These are phyloP conservation scores for Hecatera dysodea DNA, from an alignment of 2,888 invertebrate species.

Conservation along the genomic window DNA sequence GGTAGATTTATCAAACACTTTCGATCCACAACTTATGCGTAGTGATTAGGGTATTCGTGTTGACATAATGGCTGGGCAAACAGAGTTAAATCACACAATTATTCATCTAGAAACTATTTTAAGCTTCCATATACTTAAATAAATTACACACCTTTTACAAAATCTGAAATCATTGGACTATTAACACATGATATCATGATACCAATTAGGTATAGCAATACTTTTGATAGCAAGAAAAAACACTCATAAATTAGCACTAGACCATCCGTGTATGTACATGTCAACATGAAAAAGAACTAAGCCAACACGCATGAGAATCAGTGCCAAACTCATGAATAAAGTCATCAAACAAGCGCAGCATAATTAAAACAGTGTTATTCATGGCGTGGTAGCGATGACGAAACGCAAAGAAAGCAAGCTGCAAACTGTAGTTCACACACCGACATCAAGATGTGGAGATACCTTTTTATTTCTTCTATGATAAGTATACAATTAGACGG, in stretches of 20 bases:
- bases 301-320: constrained; percentile 70
- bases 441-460: constrained; percentile 74
- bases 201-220: constrained; percentile 41
- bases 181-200: constrained; percentile 49
- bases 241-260: constrained; percentile 61
- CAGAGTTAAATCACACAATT: constrained; percentile 82
- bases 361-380: constrained; percentile 82
- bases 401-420: constrained; percentile 79
- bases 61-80: constrained; percentile 87
- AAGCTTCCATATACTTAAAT: constrained; percentile 9
- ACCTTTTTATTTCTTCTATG: constrained; percentile 40
- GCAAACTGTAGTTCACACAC: constrained; percentile 73
- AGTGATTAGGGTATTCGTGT: constrained; percentile 87
- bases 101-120: constrained; percentile 72
- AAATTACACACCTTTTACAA: constrained; percentile 4
- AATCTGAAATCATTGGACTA: constrained; percentile 15
- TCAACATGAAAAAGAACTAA: constrained; percentile 60
- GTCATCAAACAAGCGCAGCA: constrained; percentile 77
- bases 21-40: constrained; percentile 86
- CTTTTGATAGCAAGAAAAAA: constrained; percentile 16
- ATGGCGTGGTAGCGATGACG: constrained; percentile 77
- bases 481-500: constrained; percentile 30
- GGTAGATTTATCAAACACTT: constrained; percentile 88
- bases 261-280: constrained; percentile 54
- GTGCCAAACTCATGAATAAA: constrained; percentile 79